phyloP scores from a whole-genome alignment of 1,140 invertebrate species.

The Arctopsyche grandis region DNA sequence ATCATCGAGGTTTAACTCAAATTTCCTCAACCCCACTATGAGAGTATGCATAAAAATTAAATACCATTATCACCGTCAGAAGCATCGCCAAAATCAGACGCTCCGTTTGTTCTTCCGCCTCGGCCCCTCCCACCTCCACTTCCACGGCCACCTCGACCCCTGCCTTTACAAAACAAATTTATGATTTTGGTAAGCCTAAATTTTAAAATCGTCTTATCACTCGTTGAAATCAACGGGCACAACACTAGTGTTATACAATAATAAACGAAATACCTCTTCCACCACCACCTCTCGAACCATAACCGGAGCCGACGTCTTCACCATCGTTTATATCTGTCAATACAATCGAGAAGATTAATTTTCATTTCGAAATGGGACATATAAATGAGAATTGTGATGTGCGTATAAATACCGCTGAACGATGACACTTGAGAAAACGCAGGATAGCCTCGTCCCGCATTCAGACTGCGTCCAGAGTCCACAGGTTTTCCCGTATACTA shows the following conservation, averaged over 20 bases:
- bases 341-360: too few relatives aligned
- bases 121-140: conserved; percentile 38
- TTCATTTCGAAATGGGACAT: too few relatives aligned
- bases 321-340: too few relatives aligned
- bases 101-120: conserved; percentile 30
- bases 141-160: conserved; percentile 51
- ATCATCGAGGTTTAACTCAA: neutral
- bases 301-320: neutral
- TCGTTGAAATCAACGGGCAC: too few relatives aligned
- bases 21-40: neutral
- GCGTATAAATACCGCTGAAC: too few relatives aligned
- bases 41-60: neutral
- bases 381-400: too few relatives aligned
- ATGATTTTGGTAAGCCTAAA: neutral
- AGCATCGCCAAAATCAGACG: neutral
- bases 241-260: neutral
- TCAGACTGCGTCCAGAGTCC: too few relatives aligned
- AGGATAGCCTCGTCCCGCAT: too few relatives aligned
- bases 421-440: too few relatives aligned
- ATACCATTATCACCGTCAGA: conserved; percentile 40
- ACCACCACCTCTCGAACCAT: neutral
- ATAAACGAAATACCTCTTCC: neutral
- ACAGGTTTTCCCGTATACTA: too few relatives aligned
- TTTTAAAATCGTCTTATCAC: neutral
- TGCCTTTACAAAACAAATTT: neutral